phyloP scores from a whole-genome alignment of 2,888 invertebrate genomes.

The Xylophagus ater region DNA sequence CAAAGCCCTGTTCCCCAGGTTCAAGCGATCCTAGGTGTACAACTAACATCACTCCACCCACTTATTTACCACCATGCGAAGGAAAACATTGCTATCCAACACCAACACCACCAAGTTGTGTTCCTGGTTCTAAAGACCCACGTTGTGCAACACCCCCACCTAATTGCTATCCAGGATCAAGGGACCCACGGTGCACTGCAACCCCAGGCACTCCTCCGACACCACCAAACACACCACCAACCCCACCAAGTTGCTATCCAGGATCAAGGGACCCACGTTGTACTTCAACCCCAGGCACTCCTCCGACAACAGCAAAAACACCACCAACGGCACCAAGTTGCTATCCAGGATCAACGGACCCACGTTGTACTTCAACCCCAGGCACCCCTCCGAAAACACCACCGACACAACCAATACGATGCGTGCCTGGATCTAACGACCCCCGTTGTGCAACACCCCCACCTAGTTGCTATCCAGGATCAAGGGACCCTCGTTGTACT shows the following conservation, averaged over 20 bases:
- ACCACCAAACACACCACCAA: conserved; percentile 19
- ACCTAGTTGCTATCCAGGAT: conserved; percentile 38
- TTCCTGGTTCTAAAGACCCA: conserved; percentile 25
- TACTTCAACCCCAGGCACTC: conserved; percentile 23
- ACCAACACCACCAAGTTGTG: conserved; percentile 22
- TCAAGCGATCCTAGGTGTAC: conserved; percentile 27
- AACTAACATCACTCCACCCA: conserved; percentile 21
- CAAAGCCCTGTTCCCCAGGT: conserved; percentile 21
- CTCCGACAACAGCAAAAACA: conserved; percentile 22
- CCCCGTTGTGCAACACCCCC: conserved; percentile 34
- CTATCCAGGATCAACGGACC: conserved; percentile 32
- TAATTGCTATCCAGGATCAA: conserved; percentile 29
- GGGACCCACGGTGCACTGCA: conserved; percentile 29
- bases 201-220: conserved; percentile 1
- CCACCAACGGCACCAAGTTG: conserved; percentile 21
- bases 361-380: conserved; percentile 33
- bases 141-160: conserved; percentile 22
- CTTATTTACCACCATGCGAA: conserved; percentile 5
- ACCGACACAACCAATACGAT: conserved; percentile 22
- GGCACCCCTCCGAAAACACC: too few relatives aligned
- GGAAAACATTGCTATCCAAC: conserved; percentile 16
- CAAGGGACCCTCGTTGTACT: conserved; percentile 37
- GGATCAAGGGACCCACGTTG: conserved; percentile 31
- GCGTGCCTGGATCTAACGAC: conserved; percentile 31
- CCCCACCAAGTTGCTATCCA: conserved; percentile 25